Evolutionary conservation across 2,113 vertebrate species (phyloP).

Genomic region (Eulemur macaco): DNA sequence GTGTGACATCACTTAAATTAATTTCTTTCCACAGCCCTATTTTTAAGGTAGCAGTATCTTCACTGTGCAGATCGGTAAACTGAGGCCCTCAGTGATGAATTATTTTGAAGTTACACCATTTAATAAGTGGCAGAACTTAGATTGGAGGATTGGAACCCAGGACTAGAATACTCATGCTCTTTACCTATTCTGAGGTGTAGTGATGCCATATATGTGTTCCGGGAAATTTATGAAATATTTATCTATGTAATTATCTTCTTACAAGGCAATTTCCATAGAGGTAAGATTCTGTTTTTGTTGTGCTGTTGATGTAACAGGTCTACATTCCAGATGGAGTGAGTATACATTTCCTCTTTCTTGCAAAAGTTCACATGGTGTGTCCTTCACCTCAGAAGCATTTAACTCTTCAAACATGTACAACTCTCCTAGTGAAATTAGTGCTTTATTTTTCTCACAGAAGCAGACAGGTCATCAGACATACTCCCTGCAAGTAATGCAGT

Average conservation of each 20-base stretch:
- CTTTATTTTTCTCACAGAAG: background rate
- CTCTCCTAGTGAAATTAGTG: background rate
- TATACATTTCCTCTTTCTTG: background rate
- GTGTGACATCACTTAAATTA: background rate
- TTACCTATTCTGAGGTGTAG: background rate
- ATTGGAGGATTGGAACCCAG: background rate
- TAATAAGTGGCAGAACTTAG: background rate
- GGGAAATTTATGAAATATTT: background rate
- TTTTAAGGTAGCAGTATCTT: background rate
- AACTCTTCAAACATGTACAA: background rate
- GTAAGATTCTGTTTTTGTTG: background rate
- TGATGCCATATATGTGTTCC: background rate
- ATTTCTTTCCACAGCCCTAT: background rate
- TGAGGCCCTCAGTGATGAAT: background rate
- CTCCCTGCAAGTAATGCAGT: background rate
- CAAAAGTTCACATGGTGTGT: background rate
- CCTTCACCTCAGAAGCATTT: background rate
- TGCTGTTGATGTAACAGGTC: background rate
- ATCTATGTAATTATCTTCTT: background rate
- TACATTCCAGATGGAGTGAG: background rate
- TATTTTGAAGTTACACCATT: background rate
- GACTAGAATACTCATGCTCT: background rate
- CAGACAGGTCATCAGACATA: background rate
- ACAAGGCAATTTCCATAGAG: background rate
- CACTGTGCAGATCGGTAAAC: background rate